Base-by-base conservation (phyloP, 2,113 vertebrate genomes). In the Python bivittatus region DNA sequence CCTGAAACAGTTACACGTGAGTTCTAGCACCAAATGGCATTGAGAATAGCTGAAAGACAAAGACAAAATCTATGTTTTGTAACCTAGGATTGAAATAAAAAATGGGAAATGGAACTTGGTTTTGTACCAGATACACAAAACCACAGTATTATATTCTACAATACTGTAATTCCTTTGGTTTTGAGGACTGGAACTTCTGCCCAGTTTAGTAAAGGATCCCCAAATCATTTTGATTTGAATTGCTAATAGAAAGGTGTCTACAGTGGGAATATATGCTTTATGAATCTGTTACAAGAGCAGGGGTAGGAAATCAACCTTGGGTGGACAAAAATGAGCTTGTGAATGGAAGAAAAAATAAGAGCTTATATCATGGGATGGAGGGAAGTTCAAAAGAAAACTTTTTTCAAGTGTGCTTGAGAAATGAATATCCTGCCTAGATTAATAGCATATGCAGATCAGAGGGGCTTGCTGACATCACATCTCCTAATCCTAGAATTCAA, bases 341-440 rank as follows among this genome's bases (percentile, higher is more conserved):
- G 0, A 33, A 25, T 88, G 91, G 94, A 29, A 58, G 3, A 7
- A 7, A 20, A 33, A 22, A 48, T 92, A 86, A 58, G 3, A 93
- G 60, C 23, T 95, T 94, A 95, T 93, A 86, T 95, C 57, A 64
- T 29, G 58, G 53, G 87, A 64, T 42, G 52, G 53, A 91, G 53
- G 93, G 96, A 95, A 92, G 33, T 72, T 42, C 58, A 58, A 88
- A 68, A 93, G 44, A 91, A 94, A 94, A 57, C 20, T 38, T 88
- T n/a, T 92, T 91, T 58, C 88, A 57, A 92, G 90, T 91, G 44
- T 42, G 89, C 84, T 54, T 95, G 38, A 92, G 91, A 94, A 93
- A 89, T 91, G 27, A 61, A 91, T 13, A 58, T 90, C 23, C 23
- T 17, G 1, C 0, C 72, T n/a, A 44, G 89, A 52, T 88, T 93